Evolutionary conservation across 2,797 vertebrate species (phyloP).

Genomic region (Perodicticus potto): DNA sequence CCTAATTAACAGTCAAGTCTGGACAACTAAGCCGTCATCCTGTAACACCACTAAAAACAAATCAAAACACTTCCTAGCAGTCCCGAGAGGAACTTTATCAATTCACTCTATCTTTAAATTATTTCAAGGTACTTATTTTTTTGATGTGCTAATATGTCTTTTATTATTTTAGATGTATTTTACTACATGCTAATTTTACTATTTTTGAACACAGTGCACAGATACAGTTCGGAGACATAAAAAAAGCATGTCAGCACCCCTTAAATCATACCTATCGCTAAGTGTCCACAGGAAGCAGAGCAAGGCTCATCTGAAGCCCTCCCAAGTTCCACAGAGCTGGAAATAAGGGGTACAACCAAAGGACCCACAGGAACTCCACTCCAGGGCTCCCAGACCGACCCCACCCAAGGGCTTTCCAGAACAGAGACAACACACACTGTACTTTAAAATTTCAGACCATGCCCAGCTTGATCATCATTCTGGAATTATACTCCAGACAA

Average conservation of each 20-base stretch:
- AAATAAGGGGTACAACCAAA: not conserved
- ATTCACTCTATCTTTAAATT: not conserved
- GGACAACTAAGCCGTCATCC: not conserved
- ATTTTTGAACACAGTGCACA: conserved; percentile 31
- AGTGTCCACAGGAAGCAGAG: not conserved
- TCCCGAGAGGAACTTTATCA: not conserved
- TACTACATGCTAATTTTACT: not conserved
- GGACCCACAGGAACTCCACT: no score
- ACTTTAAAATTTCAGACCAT: not conserved
- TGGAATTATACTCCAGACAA: not conserved
- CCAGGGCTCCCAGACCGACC: not conserved
- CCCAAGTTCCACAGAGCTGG: not conserved
- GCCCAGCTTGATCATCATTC: not conserved
- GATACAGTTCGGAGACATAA: not conserved
- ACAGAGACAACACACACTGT: not conserved
- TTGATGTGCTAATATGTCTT: not conserved
- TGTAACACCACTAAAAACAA: not conserved
- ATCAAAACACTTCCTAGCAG: not conserved
- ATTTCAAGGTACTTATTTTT: conserved; percentile 30
- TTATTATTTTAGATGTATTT: conserved; percentile 22
- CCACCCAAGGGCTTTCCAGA: not conserved
- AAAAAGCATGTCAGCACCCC: not conserved
- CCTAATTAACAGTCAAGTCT: not conserved
- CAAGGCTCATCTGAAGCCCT: not conserved
- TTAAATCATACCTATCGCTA: not conserved